Evolutionary conservation across 2,797 vertebrate genomes (phyloP).

Genomic region (Pseudochirops corinnae): DNA sequence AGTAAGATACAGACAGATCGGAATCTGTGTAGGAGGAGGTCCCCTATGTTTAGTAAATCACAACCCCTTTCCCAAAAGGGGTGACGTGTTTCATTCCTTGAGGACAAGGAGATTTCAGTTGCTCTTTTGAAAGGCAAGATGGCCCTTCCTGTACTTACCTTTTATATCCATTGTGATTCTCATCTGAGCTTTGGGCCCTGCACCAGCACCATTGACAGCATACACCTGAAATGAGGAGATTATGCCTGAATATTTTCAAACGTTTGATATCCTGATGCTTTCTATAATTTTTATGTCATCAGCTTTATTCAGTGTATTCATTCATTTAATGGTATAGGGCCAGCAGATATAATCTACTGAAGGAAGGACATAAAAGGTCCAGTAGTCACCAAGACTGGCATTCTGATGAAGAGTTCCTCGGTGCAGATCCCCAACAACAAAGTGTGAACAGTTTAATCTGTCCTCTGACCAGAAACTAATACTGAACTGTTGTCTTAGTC

Average conservation of each 20-base stretch:
- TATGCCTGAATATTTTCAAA: conserved; percentile 17
- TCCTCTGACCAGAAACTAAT: background rate
- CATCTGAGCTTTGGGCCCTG: conserved; percentile 92
- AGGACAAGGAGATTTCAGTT: conserved; percentile 33
- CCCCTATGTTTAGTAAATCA: background rate
- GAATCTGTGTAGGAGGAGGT: background rate
- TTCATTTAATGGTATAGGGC: background rate
- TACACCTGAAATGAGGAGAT: conserved; percentile 89
- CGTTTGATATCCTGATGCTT: background rate
- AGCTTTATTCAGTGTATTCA: background rate
- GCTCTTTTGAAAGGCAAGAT: conserved; percentile 17
- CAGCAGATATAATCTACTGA: background rate
- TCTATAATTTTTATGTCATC: background rate
- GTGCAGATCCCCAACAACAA: conserved; percentile 7
- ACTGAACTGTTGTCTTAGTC: conserved; percentile 5
- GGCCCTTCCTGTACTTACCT: conserved; percentile 85
- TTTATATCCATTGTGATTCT: conserved; percentile 94
- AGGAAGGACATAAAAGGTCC: background rate
- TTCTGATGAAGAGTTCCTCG: background rate
- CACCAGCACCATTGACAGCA: conserved; percentile 94
- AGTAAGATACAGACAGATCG: background rate
- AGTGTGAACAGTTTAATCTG: background rate
- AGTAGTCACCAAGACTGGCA: conserved; percentile 20
- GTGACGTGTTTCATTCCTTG: background rate
- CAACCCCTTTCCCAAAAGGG: background rate